Evolutionary conservation across 2,113 vertebrate species (phyloP), one percentile per base, ranked within the genome.

Genomic region (Leucoraja erinaceus): DNA sequence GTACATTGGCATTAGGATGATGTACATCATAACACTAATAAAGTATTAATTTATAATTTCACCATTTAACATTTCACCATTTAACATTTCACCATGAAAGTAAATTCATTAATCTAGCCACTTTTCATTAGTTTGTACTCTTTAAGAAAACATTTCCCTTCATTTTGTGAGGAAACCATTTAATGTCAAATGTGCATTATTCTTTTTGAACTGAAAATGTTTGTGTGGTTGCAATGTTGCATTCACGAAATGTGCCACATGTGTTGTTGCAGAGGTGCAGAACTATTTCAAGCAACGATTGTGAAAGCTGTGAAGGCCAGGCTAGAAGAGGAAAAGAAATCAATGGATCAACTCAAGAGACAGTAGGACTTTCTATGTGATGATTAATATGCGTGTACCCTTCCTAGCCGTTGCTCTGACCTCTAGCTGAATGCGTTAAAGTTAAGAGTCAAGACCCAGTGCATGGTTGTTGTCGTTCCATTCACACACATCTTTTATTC

Each of bases 301-400:
- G 98, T 99, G 83, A 99, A 99, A 94, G 98, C 98, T 91, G 99
- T 99, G 74, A 98, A 97, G 93, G 99, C 98, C 94, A 96, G 98
- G 95, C 97, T 99, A 93, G 98, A 99, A 94, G 98, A 99, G 93
- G 99, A 99, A 95, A 97, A 98, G 88, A 99, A 97, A 94, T 99
- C 99, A 93, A 99, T 99, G 98, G 98, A 99, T 94, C 98, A 99
- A 93, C 96, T 99, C 90, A 99, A 99, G 95, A 98, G 98, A 97
- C 99, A 99, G 99, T 99, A 97, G 97, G 99, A 93, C n/a, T 77
- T 54, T 66, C 31, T 91, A 54, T 72, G 68, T 74, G 68, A 91
- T 6, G 25, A 72, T 72, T 74, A 38, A 10, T 54, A 63, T 79
- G 92, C 16, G 77, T 93, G 28, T 16, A 59, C 38, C 47, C 72